Conservation (phyloP, 2,113 vertebrate genomes). For the mouse (Mus musculus) region DNA sequence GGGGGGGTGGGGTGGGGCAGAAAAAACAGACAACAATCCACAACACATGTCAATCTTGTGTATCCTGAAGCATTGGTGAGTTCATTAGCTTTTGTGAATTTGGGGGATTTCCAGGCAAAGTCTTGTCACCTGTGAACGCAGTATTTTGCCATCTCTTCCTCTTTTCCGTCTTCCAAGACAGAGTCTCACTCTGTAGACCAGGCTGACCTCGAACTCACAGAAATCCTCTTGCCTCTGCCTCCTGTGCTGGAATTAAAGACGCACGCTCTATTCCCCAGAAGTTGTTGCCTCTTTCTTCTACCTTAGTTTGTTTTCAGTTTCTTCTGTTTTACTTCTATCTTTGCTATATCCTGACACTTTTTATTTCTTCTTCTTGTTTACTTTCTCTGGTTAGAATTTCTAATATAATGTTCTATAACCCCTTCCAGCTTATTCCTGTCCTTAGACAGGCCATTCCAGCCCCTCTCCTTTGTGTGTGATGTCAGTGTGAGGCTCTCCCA, state of each 20-base stretch:
- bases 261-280: neutral
- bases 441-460: neutral
- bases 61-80: neutral
- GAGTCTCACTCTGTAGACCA: neutral
- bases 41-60: neutral
- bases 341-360: neutral
- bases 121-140: neutral
- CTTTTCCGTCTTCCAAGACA: neutral
- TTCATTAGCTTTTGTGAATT: neutral
- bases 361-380: neutral
- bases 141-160: neutral
- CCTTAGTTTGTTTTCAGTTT: neutral
- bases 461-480: neutral
- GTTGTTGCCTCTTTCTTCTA: neutral
- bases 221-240: neutral
- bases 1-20: no score
- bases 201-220: neutral
- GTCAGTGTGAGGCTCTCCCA: neutral
- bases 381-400: constrained; percentile 1
- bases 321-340: neutral
- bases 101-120: neutral
- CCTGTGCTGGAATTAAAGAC: neutral
- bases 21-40: no score
- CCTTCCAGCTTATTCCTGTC: neutral
- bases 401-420: neutral